Evolutionary conservation across 2,797 vertebrate species (phyloP).

Genomic region (Geotrypetes seraphini): DNA sequence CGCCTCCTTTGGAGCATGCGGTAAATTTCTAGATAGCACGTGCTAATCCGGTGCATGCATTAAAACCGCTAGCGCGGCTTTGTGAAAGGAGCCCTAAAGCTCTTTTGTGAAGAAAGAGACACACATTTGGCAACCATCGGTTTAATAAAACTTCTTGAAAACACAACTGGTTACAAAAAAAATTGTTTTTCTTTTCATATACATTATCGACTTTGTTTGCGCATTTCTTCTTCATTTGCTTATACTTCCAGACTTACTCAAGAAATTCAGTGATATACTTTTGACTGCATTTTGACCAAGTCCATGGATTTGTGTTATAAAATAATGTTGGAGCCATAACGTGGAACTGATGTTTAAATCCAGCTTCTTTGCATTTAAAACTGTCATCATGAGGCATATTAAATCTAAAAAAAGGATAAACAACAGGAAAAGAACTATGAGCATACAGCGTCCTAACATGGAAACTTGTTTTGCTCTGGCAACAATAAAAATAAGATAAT

Average conservation of each 20-base stretch:
- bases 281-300: slow-evolving; percentile 95
- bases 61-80: too few species aligned
- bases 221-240: too few species aligned
- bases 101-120: background rate
- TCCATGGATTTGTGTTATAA: slow-evolving; percentile 91
- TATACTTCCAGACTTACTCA: slow-evolving; percentile 79
- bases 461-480: too few species aligned
- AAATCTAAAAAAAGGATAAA: slow-evolving; percentile 64
- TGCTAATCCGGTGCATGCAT: too few species aligned
- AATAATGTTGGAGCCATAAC: slow-evolving; percentile 95
- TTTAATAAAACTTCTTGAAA: background rate
- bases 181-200: too few species aligned
- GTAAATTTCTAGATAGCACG: too few species aligned
- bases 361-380: slow-evolving; percentile 85
- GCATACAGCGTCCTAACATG: too few species aligned
- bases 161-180: background rate
- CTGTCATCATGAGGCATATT: slow-evolving; percentile 95
- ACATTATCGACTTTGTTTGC: too few species aligned
- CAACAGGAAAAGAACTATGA: too few species aligned
- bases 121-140: background rate
- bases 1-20: too few species aligned
- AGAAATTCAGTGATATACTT: slow-evolving; percentile 96
- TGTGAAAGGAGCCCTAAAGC: too few species aligned
- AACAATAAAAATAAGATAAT: too few species aligned
- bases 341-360: slow-evolving; percentile 82